Conservation (phyloP, 1,140 invertebrate genomes). For the Drosophila auraria region DNA sequence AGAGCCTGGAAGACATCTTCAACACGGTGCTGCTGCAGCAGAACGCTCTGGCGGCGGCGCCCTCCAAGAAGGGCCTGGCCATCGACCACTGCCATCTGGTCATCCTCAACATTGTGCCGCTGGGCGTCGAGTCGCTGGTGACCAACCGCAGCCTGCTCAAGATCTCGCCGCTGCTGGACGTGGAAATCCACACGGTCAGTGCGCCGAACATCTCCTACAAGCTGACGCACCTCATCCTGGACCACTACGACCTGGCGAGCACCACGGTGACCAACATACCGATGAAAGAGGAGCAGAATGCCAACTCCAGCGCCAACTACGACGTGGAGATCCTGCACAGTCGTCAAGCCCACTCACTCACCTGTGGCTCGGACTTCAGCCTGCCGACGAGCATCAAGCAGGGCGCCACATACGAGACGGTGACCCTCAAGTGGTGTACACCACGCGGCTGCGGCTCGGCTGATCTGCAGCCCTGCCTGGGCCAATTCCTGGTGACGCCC, state of each 20-base stretch:
- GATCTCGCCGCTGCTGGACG: constrained; percentile 88
- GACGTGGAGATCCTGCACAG: constrained; percentile 98
- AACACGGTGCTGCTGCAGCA: constrained; percentile 91
- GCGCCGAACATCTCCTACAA: constrained; percentile 89
- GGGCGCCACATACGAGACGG: constrained; percentile 87
- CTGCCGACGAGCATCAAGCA: constrained; percentile 86
- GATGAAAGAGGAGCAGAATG: constrained; percentile 99
- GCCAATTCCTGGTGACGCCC: constrained; percentile 95
- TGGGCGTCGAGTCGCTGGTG: constrained; percentile 91
- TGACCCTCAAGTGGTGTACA: constrained; percentile 98
- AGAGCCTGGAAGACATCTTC: constrained; percentile 94
- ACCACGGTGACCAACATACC: constrained; percentile 99
- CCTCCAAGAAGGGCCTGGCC: constrained; percentile 87
- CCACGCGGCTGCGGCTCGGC: constrained; percentile 92
- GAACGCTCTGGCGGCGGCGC: constrained; percentile 91
- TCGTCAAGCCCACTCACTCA: constrained; percentile 91
- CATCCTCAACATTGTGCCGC: constrained; percentile 94
- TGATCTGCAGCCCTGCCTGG: constrained; percentile 92
- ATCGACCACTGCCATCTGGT: constrained; percentile 95
- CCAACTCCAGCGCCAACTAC: constrained; percentile 98
- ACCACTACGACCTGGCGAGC: constrained; percentile 96
- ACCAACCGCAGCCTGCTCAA: constrained; percentile 89
- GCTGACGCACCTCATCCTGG: constrained; percentile 90
- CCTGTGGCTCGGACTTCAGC: constrained; percentile 88
- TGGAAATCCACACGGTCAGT: constrained; percentile 90